Percentiles rank a stretch among this genome's conserved stretches.
Conservation (phyloP, 2,797 vertebrate genomes). For the Lerista edwardsae region DNA sequence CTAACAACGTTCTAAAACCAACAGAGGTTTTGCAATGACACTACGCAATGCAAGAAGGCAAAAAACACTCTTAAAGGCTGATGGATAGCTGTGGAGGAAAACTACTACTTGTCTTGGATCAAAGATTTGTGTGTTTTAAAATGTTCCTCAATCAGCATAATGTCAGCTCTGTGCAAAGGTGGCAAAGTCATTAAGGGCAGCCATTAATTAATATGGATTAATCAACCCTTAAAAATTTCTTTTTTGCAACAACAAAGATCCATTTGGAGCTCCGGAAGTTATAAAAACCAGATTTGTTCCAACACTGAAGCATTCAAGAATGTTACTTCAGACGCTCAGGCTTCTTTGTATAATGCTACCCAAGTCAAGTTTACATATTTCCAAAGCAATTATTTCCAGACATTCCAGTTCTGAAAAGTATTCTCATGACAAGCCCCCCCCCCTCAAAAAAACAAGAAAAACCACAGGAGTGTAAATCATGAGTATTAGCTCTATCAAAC, state of each 20-base stretch:
- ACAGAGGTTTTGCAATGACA: slow-evolving; percentile 58
- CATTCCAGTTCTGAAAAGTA: slow-evolving; percentile 49
- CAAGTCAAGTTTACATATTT: slow-evolving; percentile 47
- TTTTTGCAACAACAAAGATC: slow-evolving; percentile 21
- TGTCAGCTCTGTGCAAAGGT: not conserved
- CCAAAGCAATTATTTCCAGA: slow-evolving; percentile 57
- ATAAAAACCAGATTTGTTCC: slow-evolving; percentile 54
- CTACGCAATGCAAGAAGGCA: slow-evolving; percentile 44
- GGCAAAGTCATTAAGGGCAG: not conserved
- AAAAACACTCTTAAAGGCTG: slow-evolving; percentile 65
- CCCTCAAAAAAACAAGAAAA: not conserved
- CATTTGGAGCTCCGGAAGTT: slow-evolving; percentile 39
- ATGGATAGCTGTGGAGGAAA: slow-evolving; percentile 53
- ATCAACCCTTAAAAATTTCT: not conserved
- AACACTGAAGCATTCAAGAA: slow-evolving; percentile 40
- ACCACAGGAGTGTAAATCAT: not conserved
- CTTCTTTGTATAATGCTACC: not conserved
- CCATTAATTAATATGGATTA: slow-evolving; percentile 8
- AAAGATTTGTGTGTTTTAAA: slow-evolving; percentile 7
- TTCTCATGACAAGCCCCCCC: slow-evolving; percentile 17
- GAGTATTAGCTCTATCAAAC: slow-evolving; percentile 4
- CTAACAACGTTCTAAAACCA: slow-evolving; percentile 59
- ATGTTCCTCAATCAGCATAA: slow-evolving; percentile 32
- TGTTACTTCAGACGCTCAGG: slow-evolving; percentile 25
- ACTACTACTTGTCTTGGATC: slow-evolving; percentile 51